Base-by-base conservation (phyloP, 2,113 vertebrate species). In the Perognathus longimembris region DNA sequence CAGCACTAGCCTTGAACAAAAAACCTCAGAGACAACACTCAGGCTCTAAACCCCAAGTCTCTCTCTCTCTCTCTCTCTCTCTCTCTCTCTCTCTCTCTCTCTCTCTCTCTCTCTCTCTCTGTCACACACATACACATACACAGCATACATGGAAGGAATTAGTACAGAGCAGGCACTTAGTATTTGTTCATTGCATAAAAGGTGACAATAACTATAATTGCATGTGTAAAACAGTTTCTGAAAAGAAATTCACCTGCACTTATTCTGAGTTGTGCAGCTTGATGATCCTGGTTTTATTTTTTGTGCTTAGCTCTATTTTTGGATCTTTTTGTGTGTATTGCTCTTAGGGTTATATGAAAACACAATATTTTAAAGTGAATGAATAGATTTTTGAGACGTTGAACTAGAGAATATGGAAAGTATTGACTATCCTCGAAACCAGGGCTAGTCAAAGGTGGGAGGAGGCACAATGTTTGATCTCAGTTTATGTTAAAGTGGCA, bases 261-360 rank as follows among this genome's bases (percentile, higher is more conserved):
- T 66, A 73, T 66, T 78, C 87, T 40, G 21, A 78, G 10, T 34
- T 34, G 57, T 34, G 21, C 22, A 86, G 34, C 63, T 85, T 64
- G 24, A 28, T 92, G 59, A 45, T 32, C 11, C 45, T 80, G 38
- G 63, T 61, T 91, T 95, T 86, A 73, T 24, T 57, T 17, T 57
- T 94, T 61, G 12, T 70, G 76, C 11, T 73, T 34, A 18, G 17
- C 15, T 92, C 30, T 76, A 61, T 85, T 75, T 92, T 76, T 59
- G 90, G 54, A 83, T 77, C 32, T 70, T 22, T 81, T 11, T 81
- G 0, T 61, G 15, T 86, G 50, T 45, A 59, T 69, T 70, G 15
- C 30, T 82, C 10, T 32, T 79, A 80, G 17, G 85, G 54, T 70
- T 85, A 78, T 74, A 42, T 79, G 50, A 63, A 90, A 85, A 67